phyloP scores from a whole-genome alignment of 2,888 invertebrate genomes.

The Julus scandinavius region DNA sequence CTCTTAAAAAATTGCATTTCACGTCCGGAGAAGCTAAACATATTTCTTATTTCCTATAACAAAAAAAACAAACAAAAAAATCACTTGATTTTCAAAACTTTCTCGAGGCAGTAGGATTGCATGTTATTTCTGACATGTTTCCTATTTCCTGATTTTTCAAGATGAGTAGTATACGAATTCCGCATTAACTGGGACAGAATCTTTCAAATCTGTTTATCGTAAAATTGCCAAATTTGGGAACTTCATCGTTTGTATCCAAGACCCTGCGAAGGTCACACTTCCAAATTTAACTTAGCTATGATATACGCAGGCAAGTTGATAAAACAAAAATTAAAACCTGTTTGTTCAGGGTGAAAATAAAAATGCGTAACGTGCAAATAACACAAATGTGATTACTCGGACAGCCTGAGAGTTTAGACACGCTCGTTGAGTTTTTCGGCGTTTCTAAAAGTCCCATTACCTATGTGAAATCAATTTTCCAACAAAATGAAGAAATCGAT shows the following conservation, averaged over 20 bases:
- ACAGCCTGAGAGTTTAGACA: not conserved
- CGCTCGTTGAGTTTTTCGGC: not conserved
- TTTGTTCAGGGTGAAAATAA: not conserved
- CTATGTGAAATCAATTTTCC: not conserved
- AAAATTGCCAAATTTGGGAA: constrained; percentile 4
- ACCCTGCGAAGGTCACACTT: not conserved
- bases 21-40: not conserved
- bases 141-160: not conserved
- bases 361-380: not conserved
- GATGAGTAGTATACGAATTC: not conserved
- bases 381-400: not conserved
- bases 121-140: not conserved
- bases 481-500: not conserved
- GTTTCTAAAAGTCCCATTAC: not conserved
- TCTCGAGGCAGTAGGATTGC: not conserved
- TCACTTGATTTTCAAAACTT: too few species aligned
- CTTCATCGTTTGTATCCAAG: not conserved
- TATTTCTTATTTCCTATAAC: not conserved
- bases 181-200: not conserved
- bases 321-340: not conserved
- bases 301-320: not conserved
- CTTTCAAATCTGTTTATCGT: not conserved
- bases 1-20: not conserved
- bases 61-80: not conserved
- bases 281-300: not conserved